Conservation (phyloP, 35 echinoderm and acorn worm genomes). For the Apostichopus parvimensis region DNA sequence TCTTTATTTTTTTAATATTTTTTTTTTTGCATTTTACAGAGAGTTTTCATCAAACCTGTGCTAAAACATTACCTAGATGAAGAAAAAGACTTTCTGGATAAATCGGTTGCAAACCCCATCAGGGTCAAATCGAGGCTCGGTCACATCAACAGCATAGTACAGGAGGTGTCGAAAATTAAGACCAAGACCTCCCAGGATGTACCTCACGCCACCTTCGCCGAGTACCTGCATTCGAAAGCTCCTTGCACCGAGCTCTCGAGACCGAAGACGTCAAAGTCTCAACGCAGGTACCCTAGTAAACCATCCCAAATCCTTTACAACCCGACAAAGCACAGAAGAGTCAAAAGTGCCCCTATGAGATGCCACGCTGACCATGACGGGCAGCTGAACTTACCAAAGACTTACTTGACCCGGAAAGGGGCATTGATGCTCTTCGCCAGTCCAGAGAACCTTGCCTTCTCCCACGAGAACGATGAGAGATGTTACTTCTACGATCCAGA, state of each 20-base stretch:
- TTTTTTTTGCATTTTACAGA: slow-evolving; percentile 55
- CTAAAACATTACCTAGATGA: slow-evolving; percentile 39
- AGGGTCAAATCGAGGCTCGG: slow-evolving; percentile 60
- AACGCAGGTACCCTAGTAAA: slow-evolving; percentile 36
- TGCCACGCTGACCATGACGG: slow-evolving; percentile 4
- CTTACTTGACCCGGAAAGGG: slow-evolving; percentile 78
- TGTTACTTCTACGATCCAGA: slow-evolving; percentile 56
- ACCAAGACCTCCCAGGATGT: not conserved
- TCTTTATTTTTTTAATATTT: not conserved
- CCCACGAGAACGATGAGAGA: slow-evolving; percentile 54
- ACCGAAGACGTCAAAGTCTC: slow-evolving; percentile 21
- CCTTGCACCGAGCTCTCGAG: slow-evolving; percentile 1
- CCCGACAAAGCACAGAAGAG: slow-evolving; percentile 7
- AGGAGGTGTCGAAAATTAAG: slow-evolving; percentile 43
- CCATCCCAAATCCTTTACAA: not conserved
- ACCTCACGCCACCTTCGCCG: slow-evolving; percentile 14
- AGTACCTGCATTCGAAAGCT: slow-evolving; percentile 13
- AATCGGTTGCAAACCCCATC: slow-evolving; percentile 68
- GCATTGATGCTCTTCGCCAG: slow-evolving; percentile 89
- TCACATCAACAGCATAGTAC: slow-evolving; percentile 52
- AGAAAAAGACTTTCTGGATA: slow-evolving; percentile 58
- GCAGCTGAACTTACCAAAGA: slow-evolving; percentile 80
- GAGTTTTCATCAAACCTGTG: slow-evolving; percentile 46
- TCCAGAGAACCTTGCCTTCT: slow-evolving; percentile 75
- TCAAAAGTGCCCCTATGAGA: slow-evolving; percentile 58